These are phyloP conservation scores for Indicator maculatus DNA, from an alignment of 2,113 vertebrate genomes.

Conservation along the genomic window DNA sequence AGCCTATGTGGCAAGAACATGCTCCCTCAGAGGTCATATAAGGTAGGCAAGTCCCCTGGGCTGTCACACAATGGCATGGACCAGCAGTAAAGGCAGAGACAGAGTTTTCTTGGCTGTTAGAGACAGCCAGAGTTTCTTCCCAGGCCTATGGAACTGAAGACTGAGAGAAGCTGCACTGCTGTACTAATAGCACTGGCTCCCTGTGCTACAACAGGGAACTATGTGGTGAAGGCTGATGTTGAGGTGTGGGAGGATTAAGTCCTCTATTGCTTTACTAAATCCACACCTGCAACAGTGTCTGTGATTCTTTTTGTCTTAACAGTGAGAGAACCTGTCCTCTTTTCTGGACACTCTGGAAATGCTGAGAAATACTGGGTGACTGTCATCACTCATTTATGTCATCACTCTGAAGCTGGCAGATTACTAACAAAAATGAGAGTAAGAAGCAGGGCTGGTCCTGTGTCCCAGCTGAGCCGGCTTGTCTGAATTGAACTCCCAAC, in stretches of 20 bases:
- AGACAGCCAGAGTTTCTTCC: not conserved
- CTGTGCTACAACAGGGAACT: not conserved
- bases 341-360: not conserved
- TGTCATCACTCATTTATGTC: not conserved
- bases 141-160: not conserved
- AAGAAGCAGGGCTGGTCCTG: not conserved
- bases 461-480: not conserved
- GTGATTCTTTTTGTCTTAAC: not conserved
- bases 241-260: not conserved
- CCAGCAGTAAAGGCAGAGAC: not conserved
- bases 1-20: not conserved
- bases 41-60: not conserved
- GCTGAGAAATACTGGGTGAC: not conserved
- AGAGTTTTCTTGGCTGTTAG: not conserved
- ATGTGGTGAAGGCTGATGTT: not conserved
- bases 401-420: not conserved
- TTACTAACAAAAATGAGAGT: not conserved
- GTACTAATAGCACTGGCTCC: not conserved
- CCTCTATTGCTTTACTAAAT: not conserved
- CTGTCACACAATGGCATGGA: fast-evolving
- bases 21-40: not conserved
- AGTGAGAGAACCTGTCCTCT: not conserved
- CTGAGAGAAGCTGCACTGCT: not conserved
- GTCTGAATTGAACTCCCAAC: not conserved
- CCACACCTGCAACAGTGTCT: not conserved